Base-by-base conservation (phyloP, 2,797 vertebrate genomes). In the Orientallactaga sibirica region DNA sequence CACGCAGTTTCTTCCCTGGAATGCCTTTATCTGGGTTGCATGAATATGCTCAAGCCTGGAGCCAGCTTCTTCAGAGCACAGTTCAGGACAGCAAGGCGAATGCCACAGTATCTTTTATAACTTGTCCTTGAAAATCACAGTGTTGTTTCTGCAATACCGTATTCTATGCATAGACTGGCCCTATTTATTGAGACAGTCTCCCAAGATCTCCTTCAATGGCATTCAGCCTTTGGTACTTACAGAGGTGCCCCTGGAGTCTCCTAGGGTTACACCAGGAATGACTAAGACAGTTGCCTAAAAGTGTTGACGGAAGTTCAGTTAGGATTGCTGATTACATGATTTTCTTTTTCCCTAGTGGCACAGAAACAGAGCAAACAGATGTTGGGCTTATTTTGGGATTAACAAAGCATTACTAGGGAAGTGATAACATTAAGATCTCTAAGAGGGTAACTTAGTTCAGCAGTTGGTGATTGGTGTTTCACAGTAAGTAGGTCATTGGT, bases 291-390 rank as follows among this genome's bases (percentile, higher is more conserved):
- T 75, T 52, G 82, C 37, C 24, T 15, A 61, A 19, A 71, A 43
- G 58, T 76, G 25, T 79, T 86, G 67, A n/a, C 37, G 43, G 66
- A 80, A 25, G 25, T 64, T 22, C 43, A 1, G 22, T 33, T 19
- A 64, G 70, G 70, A 85, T 52, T 80, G 68, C 87, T 86, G 79
- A 58, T 74, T 68, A 73, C 15, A 22, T 90, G 55, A 27, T 29
- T 85, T 58, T 77, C 52, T 68, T 37, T 11, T 8, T 20, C 14
- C 68, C 24, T 37, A 15, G 43, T 48, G 55, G 24, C 37, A 52
- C n/a, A 90, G 76, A 58, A 95, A 55, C 61, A 92, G 82, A 58
- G 52, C 74, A 88, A 79, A 92, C n/a, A 76, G 68, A 78, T 91
- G 43, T 76, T 89, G 25, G 15, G 8, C 91, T 86, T 92, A 79